These are phyloP conservation scores for Heliconius ismenius DNA, from an alignment of 2,888 invertebrate species.

Conservation along the genomic window DNA sequence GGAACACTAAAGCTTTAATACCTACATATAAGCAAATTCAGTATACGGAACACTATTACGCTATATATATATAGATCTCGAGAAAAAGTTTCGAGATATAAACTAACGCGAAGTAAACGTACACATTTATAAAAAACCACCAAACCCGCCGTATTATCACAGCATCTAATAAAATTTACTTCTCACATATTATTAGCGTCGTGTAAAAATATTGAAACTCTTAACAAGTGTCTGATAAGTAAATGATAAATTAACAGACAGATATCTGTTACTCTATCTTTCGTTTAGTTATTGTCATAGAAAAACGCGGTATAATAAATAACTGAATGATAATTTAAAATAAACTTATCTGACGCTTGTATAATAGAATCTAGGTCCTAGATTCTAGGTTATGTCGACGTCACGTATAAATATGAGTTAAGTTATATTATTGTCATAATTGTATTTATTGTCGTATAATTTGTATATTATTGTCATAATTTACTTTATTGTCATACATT, in stretches of 20 bases:
- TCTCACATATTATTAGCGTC: conserved; percentile 52
- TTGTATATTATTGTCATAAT: conserved; percentile 48
- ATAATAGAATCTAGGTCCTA: background rate
- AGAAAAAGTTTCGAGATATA: conserved; percentile 64
- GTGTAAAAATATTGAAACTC: conserved; percentile 3
- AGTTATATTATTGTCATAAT: conserved; percentile 21
- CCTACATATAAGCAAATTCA: conserved; percentile 22
- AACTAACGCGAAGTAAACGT: conserved; percentile 40
- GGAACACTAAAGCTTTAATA: conserved; percentile 68
- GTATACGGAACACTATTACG: conserved; percentile 45
- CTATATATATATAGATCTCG: conserved; percentile 53
- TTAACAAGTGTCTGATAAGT: background rate
- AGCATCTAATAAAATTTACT: conserved; percentile 63
- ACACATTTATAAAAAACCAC: conserved; percentile 48
- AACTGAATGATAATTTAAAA: background rate
- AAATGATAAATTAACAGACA: background rate
- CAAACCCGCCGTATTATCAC: conserved; percentile 48
- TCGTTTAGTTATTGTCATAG: background rate
- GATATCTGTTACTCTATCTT: background rate
- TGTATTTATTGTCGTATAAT: conserved; percentile 48
- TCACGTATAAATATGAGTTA: conserved; percentile 1
- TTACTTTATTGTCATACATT: conserved; percentile 43
- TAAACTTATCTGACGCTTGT: background rate
- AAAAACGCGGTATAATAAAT: background rate
- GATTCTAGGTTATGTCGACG: background rate